phyloP scores from a whole-genome alignment of 2,888 invertebrate species.

The Cataglyphis cursor region DNA sequence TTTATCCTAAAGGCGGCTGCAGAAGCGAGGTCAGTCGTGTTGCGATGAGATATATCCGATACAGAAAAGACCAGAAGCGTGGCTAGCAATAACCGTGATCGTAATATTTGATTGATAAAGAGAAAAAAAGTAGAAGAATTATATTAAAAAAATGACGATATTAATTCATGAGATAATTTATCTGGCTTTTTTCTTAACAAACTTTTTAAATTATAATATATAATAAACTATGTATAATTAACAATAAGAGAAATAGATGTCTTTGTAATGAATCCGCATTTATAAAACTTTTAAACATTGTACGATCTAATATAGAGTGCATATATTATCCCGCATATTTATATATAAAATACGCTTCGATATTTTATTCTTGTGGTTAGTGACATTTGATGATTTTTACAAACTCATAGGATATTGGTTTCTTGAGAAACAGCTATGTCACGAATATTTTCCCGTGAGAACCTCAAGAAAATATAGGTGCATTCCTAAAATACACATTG shows the following conservation, averaged over 20 bases:
- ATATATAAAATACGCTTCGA: background rate
- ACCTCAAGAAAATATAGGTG: slow-evolving; percentile 1
- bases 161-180: background rate
- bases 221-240: background rate
- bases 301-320: background rate
- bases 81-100: slow-evolving; percentile 5
- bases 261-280: background rate
- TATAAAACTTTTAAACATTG: slow-evolving; percentile 1
- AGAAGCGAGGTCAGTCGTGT: slow-evolving; percentile 5
- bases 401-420: slow-evolving; percentile 42
- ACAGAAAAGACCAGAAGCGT: slow-evolving; percentile 11
- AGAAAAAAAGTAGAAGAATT: background rate
- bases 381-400: slow-evolving; percentile 43
- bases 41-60: background rate
- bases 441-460: slow-evolving; percentile 23
- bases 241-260: background rate
- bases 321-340: background rate
- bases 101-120: slow-evolving; percentile 19
- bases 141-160: background rate
- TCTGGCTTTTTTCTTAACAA: background rate
- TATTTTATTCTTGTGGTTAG: slow-evolving; percentile 30
- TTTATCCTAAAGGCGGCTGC: slow-evolving; percentile 42
- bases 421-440: slow-evolving; percentile 31
- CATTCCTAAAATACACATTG: slow-evolving; percentile 45
- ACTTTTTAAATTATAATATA: background rate